These are phyloP conservation scores for Tamandua tetradactyla DNA, from an alignment of 2,797 vertebrate genomes.

Conservation along the genomic window DNA sequence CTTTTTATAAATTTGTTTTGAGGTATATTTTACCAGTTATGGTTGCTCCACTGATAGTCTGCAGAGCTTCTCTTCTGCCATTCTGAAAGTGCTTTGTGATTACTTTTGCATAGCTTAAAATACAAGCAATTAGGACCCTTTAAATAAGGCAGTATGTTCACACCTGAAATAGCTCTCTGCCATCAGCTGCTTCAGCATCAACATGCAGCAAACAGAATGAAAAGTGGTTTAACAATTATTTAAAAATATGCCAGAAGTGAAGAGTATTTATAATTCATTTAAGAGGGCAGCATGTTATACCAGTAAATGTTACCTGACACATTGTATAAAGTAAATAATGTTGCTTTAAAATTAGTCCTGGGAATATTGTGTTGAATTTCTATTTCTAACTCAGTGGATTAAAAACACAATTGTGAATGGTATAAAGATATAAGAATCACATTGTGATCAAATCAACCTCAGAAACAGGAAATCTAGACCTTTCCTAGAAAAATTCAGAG, in stretches of 20 bases:
- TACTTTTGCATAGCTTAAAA: background rate
- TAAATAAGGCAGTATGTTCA: slow-evolving; percentile 45
- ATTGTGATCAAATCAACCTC: slow-evolving; percentile 56
- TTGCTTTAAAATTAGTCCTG: slow-evolving; percentile 65
- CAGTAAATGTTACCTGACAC: slow-evolving; percentile 62
- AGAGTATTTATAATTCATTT: slow-evolving; percentile 61
- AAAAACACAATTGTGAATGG: slow-evolving; percentile 50
- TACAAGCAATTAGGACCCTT: slow-evolving; percentile 12
- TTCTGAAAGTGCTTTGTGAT: slow-evolving; percentile 5
- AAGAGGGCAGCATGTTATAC: slow-evolving; percentile 63
- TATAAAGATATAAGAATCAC: slow-evolving; percentile 66
- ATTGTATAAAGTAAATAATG: slow-evolving; percentile 74
- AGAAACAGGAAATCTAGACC: slow-evolving; percentile 70
- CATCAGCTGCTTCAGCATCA: slow-evolving; percentile 63
- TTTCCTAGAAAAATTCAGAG: slow-evolving; percentile 63
- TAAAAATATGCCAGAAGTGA: slow-evolving; percentile 73
- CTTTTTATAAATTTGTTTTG: background rate
- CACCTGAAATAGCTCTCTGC: slow-evolving; percentile 25
- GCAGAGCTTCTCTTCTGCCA: background rate
- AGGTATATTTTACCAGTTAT: background rate
- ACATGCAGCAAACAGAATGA: slow-evolving; percentile 45
- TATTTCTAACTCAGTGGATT: slow-evolving; percentile 59
- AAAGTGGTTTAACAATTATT: slow-evolving; percentile 70
- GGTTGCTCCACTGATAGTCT: slow-evolving; percentile 6
- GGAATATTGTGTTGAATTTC: slow-evolving; percentile 53